Conservation (phyloP, 2,113 vertebrate genomes). For the Ramphastos sulfuratus region DNA sequence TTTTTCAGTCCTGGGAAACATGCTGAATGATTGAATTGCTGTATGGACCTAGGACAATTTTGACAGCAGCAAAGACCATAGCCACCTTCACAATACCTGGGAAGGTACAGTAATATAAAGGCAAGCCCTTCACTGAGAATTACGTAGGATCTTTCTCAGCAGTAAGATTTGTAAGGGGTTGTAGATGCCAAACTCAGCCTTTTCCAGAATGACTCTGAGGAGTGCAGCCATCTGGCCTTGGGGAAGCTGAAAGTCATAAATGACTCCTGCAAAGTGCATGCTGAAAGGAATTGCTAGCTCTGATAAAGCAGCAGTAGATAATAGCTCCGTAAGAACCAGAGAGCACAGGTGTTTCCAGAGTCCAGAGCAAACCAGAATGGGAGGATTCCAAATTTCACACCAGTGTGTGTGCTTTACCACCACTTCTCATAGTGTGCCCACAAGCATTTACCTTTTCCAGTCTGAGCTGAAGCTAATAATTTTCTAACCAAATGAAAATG, state of each 20-base stretch:
- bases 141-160: neutral
- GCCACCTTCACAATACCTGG: neutral
- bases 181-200: neutral
- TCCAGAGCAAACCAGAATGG: neutral
- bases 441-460: slow-evolving; percentile 8
- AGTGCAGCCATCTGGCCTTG: neutral
- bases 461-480: neutral
- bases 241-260: neutral
- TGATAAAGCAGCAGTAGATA: slow-evolving; percentile 6
- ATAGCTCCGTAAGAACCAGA: neutral
- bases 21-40: neutral
- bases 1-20: neutral
- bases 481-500: neutral
- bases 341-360: neutral
- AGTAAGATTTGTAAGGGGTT: neutral
- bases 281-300: neutral
- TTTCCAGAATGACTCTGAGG: neutral
- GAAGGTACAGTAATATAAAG: neutral
- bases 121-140: neutral
- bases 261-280: neutral
- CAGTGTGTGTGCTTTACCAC: accelerated
- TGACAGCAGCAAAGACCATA: neutral
- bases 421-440: neutral
- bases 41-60: neutral
- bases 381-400: neutral